These are phyloP conservation scores for Alligator sinensis DNA, from an alignment of 2,113 vertebrate species.

Conservation along the genomic window DNA sequence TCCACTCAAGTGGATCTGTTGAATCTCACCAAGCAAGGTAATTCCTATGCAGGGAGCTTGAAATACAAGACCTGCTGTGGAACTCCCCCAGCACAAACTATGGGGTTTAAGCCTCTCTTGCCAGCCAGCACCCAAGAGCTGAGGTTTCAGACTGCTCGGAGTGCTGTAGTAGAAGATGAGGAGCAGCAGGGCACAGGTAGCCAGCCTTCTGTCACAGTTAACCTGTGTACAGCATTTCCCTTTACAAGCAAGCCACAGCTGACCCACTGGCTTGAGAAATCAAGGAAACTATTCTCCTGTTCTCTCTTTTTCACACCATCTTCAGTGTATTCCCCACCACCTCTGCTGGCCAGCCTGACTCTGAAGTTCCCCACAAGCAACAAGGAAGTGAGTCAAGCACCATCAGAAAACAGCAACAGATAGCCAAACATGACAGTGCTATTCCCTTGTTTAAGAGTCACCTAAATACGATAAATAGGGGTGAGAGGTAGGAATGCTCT, in stretches of 20 bases:
- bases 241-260: background rate
- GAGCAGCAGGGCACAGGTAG: background rate
- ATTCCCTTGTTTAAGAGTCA: background rate
- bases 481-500: background rate
- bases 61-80: accelerated
- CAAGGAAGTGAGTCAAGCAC: background rate
- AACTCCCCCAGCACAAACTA: background rate
- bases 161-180: accelerated
- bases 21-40: background rate
- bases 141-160: background rate
- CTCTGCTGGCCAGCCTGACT: background rate
- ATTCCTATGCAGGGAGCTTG: background rate
- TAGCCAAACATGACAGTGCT: background rate
- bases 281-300: background rate
- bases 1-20: background rate
- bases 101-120: background rate
- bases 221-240: background rate
- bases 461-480: accelerated
- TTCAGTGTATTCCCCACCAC: background rate
- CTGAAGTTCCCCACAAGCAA: no score
- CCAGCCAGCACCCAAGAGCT: background rate
- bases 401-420: background rate
- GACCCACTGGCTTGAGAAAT: background rate
- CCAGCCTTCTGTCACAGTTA: background rate
- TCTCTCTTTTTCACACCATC: background rate